These are phyloP conservation scores for Penaeus indicus DNA, from an alignment of 1,140 invertebrate species.

Conservation along the genomic window DNA sequence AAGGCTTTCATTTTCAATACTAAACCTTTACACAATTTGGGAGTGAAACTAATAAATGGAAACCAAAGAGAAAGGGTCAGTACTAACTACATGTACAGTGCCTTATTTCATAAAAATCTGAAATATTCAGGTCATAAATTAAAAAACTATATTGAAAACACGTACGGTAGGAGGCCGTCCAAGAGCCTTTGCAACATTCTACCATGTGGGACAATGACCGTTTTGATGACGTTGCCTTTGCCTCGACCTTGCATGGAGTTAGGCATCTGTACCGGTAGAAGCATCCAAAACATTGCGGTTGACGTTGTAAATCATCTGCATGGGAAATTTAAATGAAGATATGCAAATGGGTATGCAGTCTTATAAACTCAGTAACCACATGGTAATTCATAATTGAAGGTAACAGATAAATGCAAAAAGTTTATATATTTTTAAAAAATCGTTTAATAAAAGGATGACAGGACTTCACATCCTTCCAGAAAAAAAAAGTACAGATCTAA, in stretches of 20 bases:
- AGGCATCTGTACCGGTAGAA: slow-evolving; percentile 99
- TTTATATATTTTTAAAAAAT: too few species aligned
- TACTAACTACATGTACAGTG: not conserved
- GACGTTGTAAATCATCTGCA: slow-evolving; percentile 87
- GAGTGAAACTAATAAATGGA: too few species aligned
- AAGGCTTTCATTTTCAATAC: not conserved
- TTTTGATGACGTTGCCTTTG: slow-evolving; percentile 99
- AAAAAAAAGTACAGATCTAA: not conserved
- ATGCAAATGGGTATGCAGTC: too few species aligned
- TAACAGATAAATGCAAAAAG: too few species aligned
- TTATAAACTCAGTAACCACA: too few species aligned
- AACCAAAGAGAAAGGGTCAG: too few species aligned
- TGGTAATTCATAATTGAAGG: not conserved
- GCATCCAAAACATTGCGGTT: slow-evolving; percentile 97
- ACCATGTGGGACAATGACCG: slow-evolving; percentile 99
- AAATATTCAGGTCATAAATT: not conserved
- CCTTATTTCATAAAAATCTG: not conserved
- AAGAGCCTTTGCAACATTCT: slow-evolving; percentile 97
- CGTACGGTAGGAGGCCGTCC: slow-evolving; percentile 94
- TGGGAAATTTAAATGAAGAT: slow-evolving; percentile 6
- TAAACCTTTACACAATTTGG: not conserved
- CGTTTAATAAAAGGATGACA: too few species aligned
- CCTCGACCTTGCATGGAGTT: slow-evolving; percentile 94
- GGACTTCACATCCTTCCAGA: too few species aligned
- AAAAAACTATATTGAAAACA: slow-evolving; percentile 57